Base-by-base conservation (phyloP, 1,140 invertebrate species). In the Apis laboriosa region DNA sequence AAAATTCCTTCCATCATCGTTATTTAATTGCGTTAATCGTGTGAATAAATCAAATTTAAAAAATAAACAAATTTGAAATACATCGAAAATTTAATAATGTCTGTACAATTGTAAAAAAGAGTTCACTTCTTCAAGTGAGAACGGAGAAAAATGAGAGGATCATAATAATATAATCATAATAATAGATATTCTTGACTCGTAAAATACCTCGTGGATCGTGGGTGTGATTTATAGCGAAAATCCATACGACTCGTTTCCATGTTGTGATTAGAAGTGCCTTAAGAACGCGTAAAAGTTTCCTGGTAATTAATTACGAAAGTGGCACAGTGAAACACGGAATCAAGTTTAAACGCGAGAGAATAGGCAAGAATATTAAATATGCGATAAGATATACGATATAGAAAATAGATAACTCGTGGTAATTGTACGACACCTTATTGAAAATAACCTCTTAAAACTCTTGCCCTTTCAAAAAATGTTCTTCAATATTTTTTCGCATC, bases 211-310 rank as follows among this genome's bases (percentile, higher is more conserved):
- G 53, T 53, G 9, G 11, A 56, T 56, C 17, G 28, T 67, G 17
- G 64, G 34, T 43, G 64, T 68, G 49, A 68, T 68, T 68, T 68
- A 68, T 51, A 12, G 12, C 19, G 66, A 68, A 68, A 51, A 49
- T 68, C 43, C 43, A 17, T 34, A n/a, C 24, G n/a, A 63, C 60
- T 63, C 13, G 34, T 34, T 43, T 19, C 17, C 28, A 43, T 34
- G 64, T 13, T 43, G 34, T 21, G 64, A 67, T 67, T 67, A 67
- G 64, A 1, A 43, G 19, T n/a, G 13, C 13, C 15, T 53, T 51
- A 53, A 17, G n/a, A 24, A 24, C 7, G 13, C 11, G 19, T 24
- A 71, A 71, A 51, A 71, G n/a, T 53, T 53, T 19, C 13, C 43
- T 24, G 49, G 19, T 24, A 71, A 71, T 53, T 73, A 73, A 43